phyloP scores from a whole-genome alignment of 1,140 invertebrate genomes.

The Phocides pigmalion region DNA sequence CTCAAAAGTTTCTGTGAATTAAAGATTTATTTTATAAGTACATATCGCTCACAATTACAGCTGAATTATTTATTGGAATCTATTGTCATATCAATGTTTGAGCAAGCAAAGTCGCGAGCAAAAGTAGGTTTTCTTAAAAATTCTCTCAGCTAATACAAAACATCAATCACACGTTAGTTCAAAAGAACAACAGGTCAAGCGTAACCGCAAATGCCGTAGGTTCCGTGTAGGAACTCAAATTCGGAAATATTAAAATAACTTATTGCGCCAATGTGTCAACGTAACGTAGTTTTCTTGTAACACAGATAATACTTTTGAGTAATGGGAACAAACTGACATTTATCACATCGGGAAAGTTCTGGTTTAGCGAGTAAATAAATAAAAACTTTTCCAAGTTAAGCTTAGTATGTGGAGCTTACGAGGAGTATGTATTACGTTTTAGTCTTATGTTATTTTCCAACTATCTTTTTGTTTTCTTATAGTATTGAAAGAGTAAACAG shows the following conservation, averaged over 20 bases:
- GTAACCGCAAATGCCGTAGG: slow-evolving; percentile 10
- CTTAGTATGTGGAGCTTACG: background rate
- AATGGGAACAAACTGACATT: slow-evolving; percentile 35
- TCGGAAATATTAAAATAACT: slow-evolving; percentile 41
- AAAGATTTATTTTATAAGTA: no score
- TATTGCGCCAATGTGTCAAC: slow-evolving; percentile 45
- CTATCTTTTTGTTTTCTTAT: no score
- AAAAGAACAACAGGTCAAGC: slow-evolving; percentile 13
- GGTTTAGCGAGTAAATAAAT: slow-evolving; percentile 36
- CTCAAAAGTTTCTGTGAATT: no score
- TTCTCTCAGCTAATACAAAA: slow-evolving; percentile 3
- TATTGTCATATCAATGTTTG: no score
- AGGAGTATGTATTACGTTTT: background rate
- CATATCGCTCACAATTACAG: no score
- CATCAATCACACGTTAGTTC: slow-evolving; percentile 16
- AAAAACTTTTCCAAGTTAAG: slow-evolving; percentile 23
- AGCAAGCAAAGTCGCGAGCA: no score
- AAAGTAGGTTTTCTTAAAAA: background rate
- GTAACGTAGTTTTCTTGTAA: slow-evolving; percentile 44
- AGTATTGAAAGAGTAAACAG: no score
- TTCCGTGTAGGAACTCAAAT: slow-evolving; percentile 27
- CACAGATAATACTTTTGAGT: slow-evolving; percentile 39
- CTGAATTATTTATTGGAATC: no score
- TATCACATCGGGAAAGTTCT: slow-evolving; percentile 37
- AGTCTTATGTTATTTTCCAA: no score